Evolutionary conservation across 2,888 invertebrate species (phyloP), one percentile per base, ranked within the genome.

Genomic region (Nysson spinosus): DNA sequence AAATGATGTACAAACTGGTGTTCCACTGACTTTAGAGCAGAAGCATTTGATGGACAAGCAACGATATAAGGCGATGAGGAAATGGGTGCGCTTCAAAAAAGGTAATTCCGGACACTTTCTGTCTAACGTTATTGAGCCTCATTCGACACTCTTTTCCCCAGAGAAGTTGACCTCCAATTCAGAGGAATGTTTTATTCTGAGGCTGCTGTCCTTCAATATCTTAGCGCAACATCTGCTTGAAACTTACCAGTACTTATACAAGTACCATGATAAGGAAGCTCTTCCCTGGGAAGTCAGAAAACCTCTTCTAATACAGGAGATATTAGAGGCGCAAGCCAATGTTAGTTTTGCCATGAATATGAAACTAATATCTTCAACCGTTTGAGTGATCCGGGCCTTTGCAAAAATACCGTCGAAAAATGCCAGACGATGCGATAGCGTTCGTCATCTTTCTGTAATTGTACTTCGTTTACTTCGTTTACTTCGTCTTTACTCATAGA

Each of bases 191-290:
- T 88, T 91, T 60, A 86, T 86, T 54, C 92, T 96, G 78, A 92
- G 90, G 63, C 86, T 97, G 20, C 89, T 96, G 85, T 94, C 94
- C 0, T 98, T 96, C 87, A 98, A 98, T 86, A 93, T 98, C 20
- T 88, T 98, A 56, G 94, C 97, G 0, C 97, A 97, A 87, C 91
- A 92, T 77, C 89, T 97, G 34, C 82, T 97, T 50, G 91, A 93
- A 69, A 88, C 90, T 67, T 95, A 97, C 83, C 87, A 89, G 0
- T 89, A 94, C 80, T 88, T 98, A 9, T 98, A 98, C 82, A 87
- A 84, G 14, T 79, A 88, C 0, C 93, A 94, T 77, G 83, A 91
- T 24, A 85, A 88, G 4, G 69, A 84, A 0, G 89, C 90, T 56
- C 88, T 98, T 0, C 86, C 88, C 9, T 97, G 97, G 96, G 88